Evolutionary conservation across 2,113 vertebrate species (phyloP), one percentile per base, ranked within the genome.

Genomic region (Antennarius striatus): DNA sequence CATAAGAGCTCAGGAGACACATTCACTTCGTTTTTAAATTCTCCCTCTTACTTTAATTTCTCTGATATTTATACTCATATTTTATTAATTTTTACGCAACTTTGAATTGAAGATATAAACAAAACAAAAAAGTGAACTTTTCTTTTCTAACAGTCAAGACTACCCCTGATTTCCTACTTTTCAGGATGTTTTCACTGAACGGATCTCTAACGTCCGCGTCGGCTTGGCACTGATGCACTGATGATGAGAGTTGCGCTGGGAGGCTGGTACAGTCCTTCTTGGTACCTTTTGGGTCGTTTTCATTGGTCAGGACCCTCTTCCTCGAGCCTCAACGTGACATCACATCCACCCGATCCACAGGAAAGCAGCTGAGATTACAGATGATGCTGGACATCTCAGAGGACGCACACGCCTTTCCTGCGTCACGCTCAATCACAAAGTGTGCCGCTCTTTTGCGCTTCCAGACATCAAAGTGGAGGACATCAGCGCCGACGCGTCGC

Each of bases 351-450:
- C 82, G 82, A 90, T 53, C 75, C 71, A 30, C 68, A 81, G 85
- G 75, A 83, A 82, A 83, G 73, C 80, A 72, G 55, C 82, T 32
- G 66, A 73, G 84, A 76, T 77, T 56, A 63, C 86, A 90, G 83
- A 90, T 77, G 89, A 89, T 90, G 90, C 84, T 83, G 88, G 90
- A 90, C 88, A 87, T 32, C 85, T 83, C 80, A 10, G 71, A 81
- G 81, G 66, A 65, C 86, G 73, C 68, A 71, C 83, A 53, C 68
- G 28, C 68, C 68, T 73, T 79, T 73, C 47, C 58, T n/a, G 61
- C 74, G 65, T 57, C 60, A 73, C 75, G 80, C 73, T 59, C 72
- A 55, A 9, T 36, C 77, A n/a, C 56, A 65, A 53, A 15, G 13
- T 13, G 64, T 43, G 5, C 17, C 36, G 13, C 48, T 56, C 14